A percentile compares a stretch with the other conserved stretches of the same genome.
Evolutionary conservation across 1,140 invertebrate genomes (phyloP).

Genomic region (Zaprionus lachaisei): DNA sequence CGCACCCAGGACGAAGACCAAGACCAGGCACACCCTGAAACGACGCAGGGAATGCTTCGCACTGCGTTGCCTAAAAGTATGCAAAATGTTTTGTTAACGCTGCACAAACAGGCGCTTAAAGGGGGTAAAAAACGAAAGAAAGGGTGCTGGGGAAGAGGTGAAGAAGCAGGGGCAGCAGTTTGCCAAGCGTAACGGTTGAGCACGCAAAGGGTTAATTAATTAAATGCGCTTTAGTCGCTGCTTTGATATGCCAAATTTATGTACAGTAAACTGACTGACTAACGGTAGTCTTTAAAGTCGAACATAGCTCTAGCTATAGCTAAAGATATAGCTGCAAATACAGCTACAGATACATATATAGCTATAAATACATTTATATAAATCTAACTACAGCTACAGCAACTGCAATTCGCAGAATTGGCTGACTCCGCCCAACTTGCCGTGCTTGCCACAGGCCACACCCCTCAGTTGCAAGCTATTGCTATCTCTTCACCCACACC

Average conservation of each 20-base stretch:
- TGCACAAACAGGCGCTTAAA: conserved; percentile 69
- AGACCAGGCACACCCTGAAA: conserved; percentile 8
- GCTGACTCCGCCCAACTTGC: conserved; percentile 26
- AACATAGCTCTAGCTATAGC: neutral
- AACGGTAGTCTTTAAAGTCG: neutral
- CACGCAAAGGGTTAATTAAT: conserved; percentile 84
- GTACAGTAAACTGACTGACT: neutral
- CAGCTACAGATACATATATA: neutral
- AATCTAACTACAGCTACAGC: neutral
- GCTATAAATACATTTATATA: neutral
- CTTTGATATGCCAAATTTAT: conserved; percentile 16
- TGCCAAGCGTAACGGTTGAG: conserved; percentile 65
- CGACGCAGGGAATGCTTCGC: conserved; percentile 17
- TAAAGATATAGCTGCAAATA: neutral
- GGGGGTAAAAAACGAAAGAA: neutral
- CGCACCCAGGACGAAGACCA: conserved; percentile 48
- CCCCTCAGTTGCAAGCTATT: conserved; percentile 16
- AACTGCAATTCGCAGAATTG: neutral
- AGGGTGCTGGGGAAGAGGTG: too few species aligned
- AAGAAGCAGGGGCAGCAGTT: neutral
- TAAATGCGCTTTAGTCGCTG: conserved; percentile 55
- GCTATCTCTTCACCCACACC: too few species aligned
- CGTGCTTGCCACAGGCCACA: conserved; percentile 5
- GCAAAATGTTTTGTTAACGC: conserved; percentile 65
- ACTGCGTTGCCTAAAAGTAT: conserved; percentile 59